Base-by-base conservation (phyloP, 2,113 vertebrate genomes). In the Callithrix jacchus region DNA sequence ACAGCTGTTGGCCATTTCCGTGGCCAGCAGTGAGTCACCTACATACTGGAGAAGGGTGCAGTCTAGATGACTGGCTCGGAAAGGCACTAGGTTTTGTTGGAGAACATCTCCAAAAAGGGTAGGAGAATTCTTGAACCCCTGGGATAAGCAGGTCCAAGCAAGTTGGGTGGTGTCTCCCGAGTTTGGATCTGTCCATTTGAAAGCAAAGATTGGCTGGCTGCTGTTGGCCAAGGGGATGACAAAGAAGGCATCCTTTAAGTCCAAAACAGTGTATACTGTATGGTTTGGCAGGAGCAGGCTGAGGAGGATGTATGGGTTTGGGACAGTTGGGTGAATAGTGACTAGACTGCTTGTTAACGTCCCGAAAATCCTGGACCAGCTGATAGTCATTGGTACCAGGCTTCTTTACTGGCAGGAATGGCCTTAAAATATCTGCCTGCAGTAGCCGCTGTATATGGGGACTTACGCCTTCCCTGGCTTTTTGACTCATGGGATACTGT, bases 391-490 rank as follows among this genome's bases (percentile, higher is more conserved):
- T 9, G 1, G n/a, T 54, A 0, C 47, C 61, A 1, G 56, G 61
- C 1, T 81, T 91, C 5, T 70, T 11, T 4, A 64, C 30, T 5
- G n/a, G 45, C 5, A 91, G 25, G 0, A 81, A 5, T 1, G 10
- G 14, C 1, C 18, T 3, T 13, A 82, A 9, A 2, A 81, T 80
- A 0, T 32, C 56, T 4, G 20, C 30, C 1, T 13, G 1, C 4
- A 9, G 2, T 0, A 82, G 42, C 0, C 17, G 0, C 0, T 16
- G 2, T 0, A 70, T 40, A 6, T 42, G 35, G 3, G 3, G 4
- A 5, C 9, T 11, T 0, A 52, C 30, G 0, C 58, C 45, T 0
- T 3, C 0, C 11, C 13, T 52, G 2, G 42, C n/a, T 8, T 82
- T 16, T 0, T 17, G 8, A 0, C 4, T 18, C 0, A 81, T 27